Evolutionary conservation across 2,888 invertebrate species (phyloP), one percentile per base, ranked within the genome.

Genomic region (Cistogaster globosa): DNA sequence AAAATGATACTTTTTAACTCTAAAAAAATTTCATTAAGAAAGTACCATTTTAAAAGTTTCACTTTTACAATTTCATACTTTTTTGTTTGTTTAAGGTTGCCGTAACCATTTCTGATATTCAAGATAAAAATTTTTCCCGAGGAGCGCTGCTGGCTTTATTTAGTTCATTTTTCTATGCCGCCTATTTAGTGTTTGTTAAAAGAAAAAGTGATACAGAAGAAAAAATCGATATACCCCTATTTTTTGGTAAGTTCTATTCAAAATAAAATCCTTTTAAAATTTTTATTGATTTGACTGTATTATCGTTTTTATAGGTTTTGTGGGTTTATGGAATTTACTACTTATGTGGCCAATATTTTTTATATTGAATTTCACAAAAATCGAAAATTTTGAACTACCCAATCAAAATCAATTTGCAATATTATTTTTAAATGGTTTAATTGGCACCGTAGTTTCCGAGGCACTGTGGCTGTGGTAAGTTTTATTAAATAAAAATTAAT

Each of bases 361-460:
- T 87, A 94, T 97, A 81, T 93, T 99, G 51, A 97, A 98, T 92
- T 96, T 96, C 87, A 95, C 95, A 18, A 95, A 96, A 88, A 94
- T 96, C 88, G 99, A 99, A 93, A 93, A 94, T 57, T 97, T 98
- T 86, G 96, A 97, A 90, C 95, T 97, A 94, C 98, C 98, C 18
- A 95, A 95, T 88, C 94, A 95, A 83, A 95, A 95, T 79, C 97
- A 98, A 91, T 96, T 97, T 95, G 93, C 95, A 74, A 94, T 96
- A 91, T 93, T 98, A 85, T 93, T 97, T 85, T 93, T 98, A 62
- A 98, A 98, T 92, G 98, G 98, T 53, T 93, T 98, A 20, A 94
- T 98, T 86, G 98, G 98, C 72, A 98, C 98, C 22, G 96, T 98
- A 74, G 93, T 99, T 60, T 96, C 97, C 0, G 98, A 99, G 93